phyloP scores from a whole-genome alignment of 2,888 invertebrate species.

The Clunio marinus region DNA sequence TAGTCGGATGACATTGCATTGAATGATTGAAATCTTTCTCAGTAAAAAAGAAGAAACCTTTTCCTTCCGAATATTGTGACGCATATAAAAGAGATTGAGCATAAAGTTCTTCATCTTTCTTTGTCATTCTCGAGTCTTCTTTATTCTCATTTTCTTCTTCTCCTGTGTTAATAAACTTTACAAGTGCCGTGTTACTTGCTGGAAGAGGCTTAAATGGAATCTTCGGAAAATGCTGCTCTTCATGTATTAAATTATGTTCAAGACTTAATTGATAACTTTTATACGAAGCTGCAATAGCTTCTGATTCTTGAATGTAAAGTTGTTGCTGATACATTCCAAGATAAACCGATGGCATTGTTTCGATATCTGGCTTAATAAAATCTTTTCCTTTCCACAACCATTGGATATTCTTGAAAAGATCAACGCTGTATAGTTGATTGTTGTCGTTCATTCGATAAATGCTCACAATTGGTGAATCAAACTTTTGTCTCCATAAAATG shows the following conservation, averaged over 20 bases:
- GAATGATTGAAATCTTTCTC: constrained; percentile 53
- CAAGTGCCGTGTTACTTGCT: constrained; percentile 53
- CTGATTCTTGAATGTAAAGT: constrained; percentile 60
- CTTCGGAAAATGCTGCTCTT: constrained; percentile 48
- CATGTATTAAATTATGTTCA: constrained; percentile 47
- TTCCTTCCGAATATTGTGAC: constrained; percentile 68
- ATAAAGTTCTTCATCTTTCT: constrained; percentile 45
- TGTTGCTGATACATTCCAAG: constrained; percentile 79
- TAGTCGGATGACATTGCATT: constrained; percentile 52
- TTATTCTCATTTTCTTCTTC: constrained; percentile 51
- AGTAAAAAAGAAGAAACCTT: constrained; percentile 74
- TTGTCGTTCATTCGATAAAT: constrained; percentile 73
- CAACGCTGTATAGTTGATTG: constrained; percentile 62
- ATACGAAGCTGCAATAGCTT: constrained; percentile 48
- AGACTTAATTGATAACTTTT: constrained; percentile 46
- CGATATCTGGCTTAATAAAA: constrained; percentile 45
- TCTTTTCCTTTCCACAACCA: constrained; percentile 51
- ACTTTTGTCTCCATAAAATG: constrained; percentile 72
- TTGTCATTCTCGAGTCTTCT: constrained; percentile 53
- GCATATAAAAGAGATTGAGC: constrained; percentile 71
- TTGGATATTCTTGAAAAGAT: constrained; percentile 65
- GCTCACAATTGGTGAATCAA: constrained; percentile 78
- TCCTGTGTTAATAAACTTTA: constrained; percentile 44
- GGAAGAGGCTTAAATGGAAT: constrained; percentile 74
- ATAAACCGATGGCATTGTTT: constrained; percentile 65